A percentile compares a stretch with the other conserved stretches of the same genome.
These are phyloP conservation scores for Gadopsis marmoratus DNA, from an alignment of 2,797 vertebrate genomes.

Conservation along the genomic window DNA sequence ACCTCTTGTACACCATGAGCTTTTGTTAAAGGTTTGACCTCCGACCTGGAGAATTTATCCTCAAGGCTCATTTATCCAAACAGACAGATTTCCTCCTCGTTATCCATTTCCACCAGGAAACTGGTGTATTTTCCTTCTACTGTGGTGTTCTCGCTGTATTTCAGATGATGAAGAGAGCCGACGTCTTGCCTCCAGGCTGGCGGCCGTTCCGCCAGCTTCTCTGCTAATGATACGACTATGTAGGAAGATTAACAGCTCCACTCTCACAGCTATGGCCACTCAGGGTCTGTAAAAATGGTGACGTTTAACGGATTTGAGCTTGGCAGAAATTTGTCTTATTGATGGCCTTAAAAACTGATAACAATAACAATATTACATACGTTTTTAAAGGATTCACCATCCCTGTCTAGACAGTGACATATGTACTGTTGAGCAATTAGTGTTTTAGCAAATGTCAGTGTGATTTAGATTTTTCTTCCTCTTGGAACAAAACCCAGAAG, in stretches of 20 bases:
- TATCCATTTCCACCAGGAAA: slow-evolving; percentile 1
- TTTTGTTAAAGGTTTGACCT: slow-evolving; percentile 58
- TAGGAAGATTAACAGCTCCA: neutral
- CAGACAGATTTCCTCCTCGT: slow-evolving; percentile 19
- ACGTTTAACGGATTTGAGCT: neutral
- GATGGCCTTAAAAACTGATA: neutral
- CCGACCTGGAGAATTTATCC: slow-evolving; percentile 40
- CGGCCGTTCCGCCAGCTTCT: neutral
- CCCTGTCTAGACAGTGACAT: neutral
- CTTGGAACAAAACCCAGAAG: neutral
- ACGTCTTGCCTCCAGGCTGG: neutral
- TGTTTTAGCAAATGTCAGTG: neutral
- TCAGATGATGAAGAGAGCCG: neutral
- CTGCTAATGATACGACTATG: neutral
- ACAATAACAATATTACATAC: slow-evolving; percentile 2
- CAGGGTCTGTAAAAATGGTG: neutral
- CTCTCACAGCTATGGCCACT: neutral
- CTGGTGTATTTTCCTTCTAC: neutral
- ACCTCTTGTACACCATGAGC: slow-evolving; percentile 49
- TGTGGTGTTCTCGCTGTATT: neutral
- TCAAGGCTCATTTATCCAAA: slow-evolving; percentile 35
- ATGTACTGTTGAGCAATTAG: neutral
- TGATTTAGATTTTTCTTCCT: neutral
- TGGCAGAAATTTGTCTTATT: neutral
- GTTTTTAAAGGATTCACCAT: neutral